phyloP scores from a whole-genome alignment of 2,113 vertebrate species.

The Barbus barbus region DNA sequence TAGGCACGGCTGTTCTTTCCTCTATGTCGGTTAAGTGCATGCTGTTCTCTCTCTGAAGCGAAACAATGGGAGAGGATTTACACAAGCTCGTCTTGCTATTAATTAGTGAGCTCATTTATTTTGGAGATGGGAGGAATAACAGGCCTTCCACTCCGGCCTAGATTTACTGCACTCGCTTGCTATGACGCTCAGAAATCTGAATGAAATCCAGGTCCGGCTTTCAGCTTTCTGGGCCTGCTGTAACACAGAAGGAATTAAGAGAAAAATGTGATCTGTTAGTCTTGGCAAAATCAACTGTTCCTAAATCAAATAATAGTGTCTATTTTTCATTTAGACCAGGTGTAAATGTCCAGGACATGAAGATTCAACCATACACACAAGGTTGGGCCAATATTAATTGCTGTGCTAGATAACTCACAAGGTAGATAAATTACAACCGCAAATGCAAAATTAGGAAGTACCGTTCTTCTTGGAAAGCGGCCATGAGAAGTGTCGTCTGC shows the following conservation, averaged over 20 bases:
- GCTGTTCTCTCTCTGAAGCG: constrained; percentile 39
- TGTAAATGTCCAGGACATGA: constrained; percentile 36
- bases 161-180: constrained; percentile 44
- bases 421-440: constrained; percentile 12
- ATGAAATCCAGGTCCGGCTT: constrained; percentile 32
- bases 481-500: constrained; percentile 3
- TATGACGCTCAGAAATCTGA: constrained; percentile 38
- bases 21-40: constrained; percentile 40
- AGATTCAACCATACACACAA: constrained; percentile 13
- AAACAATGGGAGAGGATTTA: constrained; percentile 47
- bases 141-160: constrained; percentile 47
- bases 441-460: constrained; percentile 21
- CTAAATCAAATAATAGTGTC: constrained; percentile 44
- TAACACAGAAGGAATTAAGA: constrained; percentile 40
- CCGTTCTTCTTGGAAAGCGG: constrained; percentile 10
- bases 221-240: constrained; percentile 16
- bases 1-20: constrained; percentile 17
- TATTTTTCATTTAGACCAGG: constrained; percentile 48
- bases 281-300: constrained; percentile 43
- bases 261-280: constrained; percentile 51
- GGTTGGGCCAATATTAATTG: background rate
- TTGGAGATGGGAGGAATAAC: constrained; percentile 51
- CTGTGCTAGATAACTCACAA: background rate
- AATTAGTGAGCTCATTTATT: constrained; percentile 58
- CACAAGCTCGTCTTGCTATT: constrained; percentile 49